Evolutionary conservation across 23 tunicate genomes (phyloP).

Genomic region (Aplidium turbinatum): DNA sequence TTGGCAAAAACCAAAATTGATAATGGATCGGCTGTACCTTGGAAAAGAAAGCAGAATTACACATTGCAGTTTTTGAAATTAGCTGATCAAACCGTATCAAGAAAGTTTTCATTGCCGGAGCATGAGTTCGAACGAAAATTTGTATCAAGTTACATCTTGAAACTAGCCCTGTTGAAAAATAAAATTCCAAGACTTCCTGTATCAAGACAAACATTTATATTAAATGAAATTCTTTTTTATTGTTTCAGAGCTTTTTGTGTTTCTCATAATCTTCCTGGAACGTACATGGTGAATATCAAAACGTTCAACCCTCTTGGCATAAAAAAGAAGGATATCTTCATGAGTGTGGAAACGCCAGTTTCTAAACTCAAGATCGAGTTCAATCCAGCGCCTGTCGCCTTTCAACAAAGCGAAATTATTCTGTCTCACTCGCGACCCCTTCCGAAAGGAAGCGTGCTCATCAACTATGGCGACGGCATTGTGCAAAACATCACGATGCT

Average conservation of each 20-base stretch:
- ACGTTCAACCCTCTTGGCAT: slow-evolving; percentile 44
- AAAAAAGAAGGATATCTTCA: neutral
- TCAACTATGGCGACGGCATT: slow-evolving; percentile 23
- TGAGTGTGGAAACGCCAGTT: slow-evolving; percentile 28
- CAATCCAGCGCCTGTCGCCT: neutral
- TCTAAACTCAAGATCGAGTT: neutral
- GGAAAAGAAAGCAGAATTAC: too few relatives aligned
- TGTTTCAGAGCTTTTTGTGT: slow-evolving; percentile 13
- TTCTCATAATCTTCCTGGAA: slow-evolving; percentile 34
- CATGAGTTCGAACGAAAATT: too few relatives aligned
- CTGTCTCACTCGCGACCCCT: neutral
- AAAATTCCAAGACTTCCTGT: too few relatives aligned
- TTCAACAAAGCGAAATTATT: neutral
- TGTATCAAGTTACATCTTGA: too few relatives aligned
- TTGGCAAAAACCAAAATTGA: too few relatives aligned
- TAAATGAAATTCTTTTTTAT: neutral
- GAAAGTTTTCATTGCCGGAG: too few relatives aligned
- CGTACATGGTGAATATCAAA: slow-evolving; percentile 22
- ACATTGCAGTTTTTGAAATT: too few relatives aligned
- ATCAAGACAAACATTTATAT: slow-evolving; percentile 1
- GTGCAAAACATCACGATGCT: neutral
- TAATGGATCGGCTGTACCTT: too few relatives aligned
- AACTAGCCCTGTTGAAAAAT: too few relatives aligned
- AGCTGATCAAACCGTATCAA: too few relatives aligned
- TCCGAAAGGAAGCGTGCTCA: neutral